Evolutionary conservation across 2,888 invertebrate species (phyloP).

Genomic region (Agriopis marginaria): DNA sequence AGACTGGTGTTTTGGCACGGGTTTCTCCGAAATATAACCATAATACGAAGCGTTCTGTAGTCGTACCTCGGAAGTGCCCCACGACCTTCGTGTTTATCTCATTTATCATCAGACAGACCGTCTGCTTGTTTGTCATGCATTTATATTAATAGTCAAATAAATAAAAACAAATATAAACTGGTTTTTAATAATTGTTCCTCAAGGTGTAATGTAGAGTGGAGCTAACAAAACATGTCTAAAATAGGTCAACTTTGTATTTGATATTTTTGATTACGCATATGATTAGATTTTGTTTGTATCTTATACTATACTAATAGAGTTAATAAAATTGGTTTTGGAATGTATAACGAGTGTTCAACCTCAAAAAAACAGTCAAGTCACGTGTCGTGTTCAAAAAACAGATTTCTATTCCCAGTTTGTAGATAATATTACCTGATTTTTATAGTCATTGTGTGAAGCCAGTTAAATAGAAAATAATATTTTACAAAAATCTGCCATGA

Average conservation of each 20-base stretch:
- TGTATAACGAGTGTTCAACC: background rate
- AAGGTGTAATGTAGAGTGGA: slow-evolving; percentile 17
- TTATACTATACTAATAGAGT: slow-evolving; percentile 9
- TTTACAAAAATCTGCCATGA: background rate
- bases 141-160: slow-evolving; percentile 32
- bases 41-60: slow-evolving; percentile 16
- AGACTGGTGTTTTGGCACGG: background rate
- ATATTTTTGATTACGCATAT: background rate
- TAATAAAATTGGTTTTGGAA: background rate
- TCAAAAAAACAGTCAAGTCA: background rate
- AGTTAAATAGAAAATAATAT: background rate
- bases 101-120: slow-evolving; percentile 35
- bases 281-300: background rate
- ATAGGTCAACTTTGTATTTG: slow-evolving; percentile 12
- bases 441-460: background rate
- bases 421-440: background rate
- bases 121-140: slow-evolving; percentile 37
- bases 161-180: slow-evolving; percentile 25
- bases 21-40: slow-evolving; percentile 12
- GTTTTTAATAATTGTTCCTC: slow-evolving; percentile 11
- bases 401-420: background rate
- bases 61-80: slow-evolving; percentile 37
- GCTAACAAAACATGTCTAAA: slow-evolving; percentile 12
- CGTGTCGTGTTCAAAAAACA: background rate
- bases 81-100: slow-evolving; percentile 36